Base-by-base conservation (phyloP, 1,140 invertebrate genomes). In the Sesamia nonagrioides region DNA sequence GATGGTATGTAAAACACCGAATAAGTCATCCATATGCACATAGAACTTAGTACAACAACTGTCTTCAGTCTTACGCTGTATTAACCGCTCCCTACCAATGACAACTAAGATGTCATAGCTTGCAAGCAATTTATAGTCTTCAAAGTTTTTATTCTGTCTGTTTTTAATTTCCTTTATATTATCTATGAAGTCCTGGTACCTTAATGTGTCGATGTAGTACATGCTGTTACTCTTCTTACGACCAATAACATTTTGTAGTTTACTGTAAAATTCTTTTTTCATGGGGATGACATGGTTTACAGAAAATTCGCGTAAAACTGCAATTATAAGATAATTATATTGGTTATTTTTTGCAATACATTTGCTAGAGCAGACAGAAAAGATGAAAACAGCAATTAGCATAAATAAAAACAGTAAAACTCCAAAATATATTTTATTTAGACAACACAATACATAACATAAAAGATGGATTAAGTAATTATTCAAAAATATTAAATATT, bases 1-100 rank as follows among this genome's bases (percentile, higher is more conserved):
- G 60, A 92, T 91, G 13, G 91, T 92, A 27, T 94, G 91, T 27
- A 94, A 50, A 0, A 89, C 86, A 21, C 86, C 86, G 78, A 91
- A 93, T 17, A 93, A 72, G 77, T 92, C 89, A 76, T 91, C 78
- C 1, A 80, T 87, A 7, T 79, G 40, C 52, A 94, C 79, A 83
- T 93, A 94, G 75, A 93, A 93, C 42, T 88, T 92, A 35, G 89
- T 75, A 74, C 27, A 42, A 56, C 27, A 13, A 52, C 81, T 84
- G 6, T 11, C 18, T 6, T 88, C 89, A 33, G 85, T 85, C 73
- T 81, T 86, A 0, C 89, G 89, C 58, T 84, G 85, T 48, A 93
- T 86, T 1, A 94, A 74, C 73, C 83, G 84, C 35, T 92, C 82
- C 78, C 48, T 88, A 0, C 80, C 87, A 60, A 80, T 87, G 9